Base-by-base conservation (phyloP, 2,797 vertebrate species). In the Enteromius anoplus region DNA sequence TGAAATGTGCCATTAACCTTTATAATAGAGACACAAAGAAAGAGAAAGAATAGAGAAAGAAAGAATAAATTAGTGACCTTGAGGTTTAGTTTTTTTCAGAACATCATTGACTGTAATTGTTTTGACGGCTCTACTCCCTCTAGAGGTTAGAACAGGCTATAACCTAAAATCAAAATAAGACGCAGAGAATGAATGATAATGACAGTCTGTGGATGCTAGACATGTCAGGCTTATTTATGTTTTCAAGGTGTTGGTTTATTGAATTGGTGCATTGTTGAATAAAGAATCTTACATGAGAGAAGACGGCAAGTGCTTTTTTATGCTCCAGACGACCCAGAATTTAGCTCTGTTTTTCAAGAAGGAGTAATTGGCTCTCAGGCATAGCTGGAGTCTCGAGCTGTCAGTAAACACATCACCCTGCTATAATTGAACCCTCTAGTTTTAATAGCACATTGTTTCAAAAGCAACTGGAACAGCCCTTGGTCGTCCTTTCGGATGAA, bases 361-460 rank as follows among this genome's bases (percentile, higher is more conserved):
- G 8, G 23, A 58, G 62, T 73, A 53, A 73, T 73, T 73, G 70
- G 47, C 70, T 73, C 47, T 73, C 70, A 73, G 47, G 47, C 29
- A 53, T 26, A 72, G 70, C 70, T 51, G 10, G 47, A 72, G 70
- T 34, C 47, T 51, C 0, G 70, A 34, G 70, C 70, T 73, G 70
- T 73, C 70, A 73, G 70, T 53, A 53, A 73, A 73, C 70, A 53
- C 70, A 53, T 53, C 70, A 73, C 21, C 47, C 66, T 86, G 84
- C 85, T 90, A 81, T 90, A 91, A 92, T 91, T 92, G 89, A 88
- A 89, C 83, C 37, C 92, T 93, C 89, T 93, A 81, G 80, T 65
- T 70, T 85, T 84, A 66, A 26, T 66, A 40, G 84, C 88, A 78
- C 45, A 87, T 87, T 83, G 86, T 88, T 87, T 85, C 70, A 86